These are phyloP conservation scores for Eupithecia tripunctaria DNA, from an alignment of 2,888 invertebrate genomes.

Conservation along the genomic window DNA sequence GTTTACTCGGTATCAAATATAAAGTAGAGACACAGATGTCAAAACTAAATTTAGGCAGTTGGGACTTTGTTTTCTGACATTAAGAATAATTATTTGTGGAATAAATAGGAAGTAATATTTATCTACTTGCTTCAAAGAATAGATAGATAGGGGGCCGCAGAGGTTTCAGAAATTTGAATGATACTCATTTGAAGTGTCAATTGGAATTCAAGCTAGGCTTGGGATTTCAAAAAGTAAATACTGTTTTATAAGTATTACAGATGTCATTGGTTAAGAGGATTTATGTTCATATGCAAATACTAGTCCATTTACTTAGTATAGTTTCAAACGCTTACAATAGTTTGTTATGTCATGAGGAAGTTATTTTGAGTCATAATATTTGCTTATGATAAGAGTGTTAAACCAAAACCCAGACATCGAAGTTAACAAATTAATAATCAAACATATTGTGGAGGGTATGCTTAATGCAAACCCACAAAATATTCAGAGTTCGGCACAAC, in stretches of 20 bases:
- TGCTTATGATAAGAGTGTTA: slow-evolving; percentile 67
- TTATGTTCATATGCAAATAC: slow-evolving; percentile 71
- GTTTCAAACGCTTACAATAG: background rate
- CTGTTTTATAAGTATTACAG: slow-evolving; percentile 69
- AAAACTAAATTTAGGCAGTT: background rate
- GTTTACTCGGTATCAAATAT: slow-evolving; percentile 13
- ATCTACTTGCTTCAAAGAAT: too few species aligned
- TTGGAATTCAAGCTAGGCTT: background rate
- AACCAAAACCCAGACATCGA: slow-evolving; percentile 78
- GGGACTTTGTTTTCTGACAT: background rate
- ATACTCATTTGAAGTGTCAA: background rate
- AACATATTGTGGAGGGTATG: slow-evolving; percentile 43
- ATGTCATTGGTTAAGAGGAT: slow-evolving; percentile 69
- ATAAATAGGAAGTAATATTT: too few species aligned
- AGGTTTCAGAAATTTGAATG: slow-evolving; percentile 51
- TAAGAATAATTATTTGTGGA: background rate
- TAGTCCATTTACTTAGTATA: background rate
- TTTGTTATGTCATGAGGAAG: background rate
- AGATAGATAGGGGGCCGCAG: too few species aligned
- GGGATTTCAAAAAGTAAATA: slow-evolving; percentile 75
- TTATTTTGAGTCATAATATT: slow-evolving; percentile 46
- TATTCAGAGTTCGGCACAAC: slow-evolving; percentile 18
- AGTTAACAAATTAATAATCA: slow-evolving; percentile 61
- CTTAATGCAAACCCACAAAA: slow-evolving; percentile 44
- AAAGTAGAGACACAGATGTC: slow-evolving; percentile 44